These are phyloP conservation scores for Drosophila mercatorum DNA, from an alignment of 2,888 invertebrate species.

Conservation along the genomic window DNA sequence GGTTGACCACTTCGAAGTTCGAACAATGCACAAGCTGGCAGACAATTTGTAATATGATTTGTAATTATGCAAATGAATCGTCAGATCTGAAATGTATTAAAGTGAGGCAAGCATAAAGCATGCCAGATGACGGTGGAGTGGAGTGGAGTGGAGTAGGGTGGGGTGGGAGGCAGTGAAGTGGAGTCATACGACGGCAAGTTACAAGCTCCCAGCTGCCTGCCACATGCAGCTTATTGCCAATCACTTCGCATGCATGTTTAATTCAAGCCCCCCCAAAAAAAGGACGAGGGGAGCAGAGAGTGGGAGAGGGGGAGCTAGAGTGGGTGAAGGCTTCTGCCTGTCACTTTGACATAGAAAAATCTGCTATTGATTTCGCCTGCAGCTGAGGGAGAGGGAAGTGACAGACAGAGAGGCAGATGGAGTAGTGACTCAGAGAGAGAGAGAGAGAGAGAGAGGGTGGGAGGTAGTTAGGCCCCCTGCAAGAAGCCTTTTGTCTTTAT, in stretches of 20 bases:
- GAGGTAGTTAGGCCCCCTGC: not conserved
- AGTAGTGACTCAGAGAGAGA: not conserved
- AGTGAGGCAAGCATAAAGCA: slow-evolving; percentile 9
- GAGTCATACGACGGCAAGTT: no score
- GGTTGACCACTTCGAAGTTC: slow-evolving; percentile 33
- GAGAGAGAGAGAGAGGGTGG: not conserved
- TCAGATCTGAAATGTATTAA: slow-evolving; percentile 45
- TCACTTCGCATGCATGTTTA: slow-evolving; percentile 67
- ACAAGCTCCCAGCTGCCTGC: slow-evolving; percentile 13
- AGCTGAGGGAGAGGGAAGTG: not conserved
- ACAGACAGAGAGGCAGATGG: not conserved
- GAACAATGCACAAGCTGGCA: slow-evolving; percentile 40
- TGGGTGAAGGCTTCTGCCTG: slow-evolving; percentile 17
- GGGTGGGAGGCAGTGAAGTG: no score
- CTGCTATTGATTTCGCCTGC: slow-evolving; percentile 63
- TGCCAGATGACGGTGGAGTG: not conserved
- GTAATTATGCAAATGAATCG: slow-evolving; percentile 70
- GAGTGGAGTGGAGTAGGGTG: no score
- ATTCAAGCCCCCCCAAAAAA: slow-evolving; percentile 35
- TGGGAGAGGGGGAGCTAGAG: no score
- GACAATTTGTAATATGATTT: slow-evolving; percentile 69
- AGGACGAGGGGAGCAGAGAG: no score
- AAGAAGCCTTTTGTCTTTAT: slow-evolving; percentile 12
- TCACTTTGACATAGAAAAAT: slow-evolving; percentile 73
- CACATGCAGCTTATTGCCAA: slow-evolving; percentile 49